A percentile compares a stretch with the other conserved stretches of the same genome.
These are phyloP conservation scores for Yponomeuta cagnagella DNA, from an alignment of 2,888 invertebrate genomes.

Conservation along the genomic window DNA sequence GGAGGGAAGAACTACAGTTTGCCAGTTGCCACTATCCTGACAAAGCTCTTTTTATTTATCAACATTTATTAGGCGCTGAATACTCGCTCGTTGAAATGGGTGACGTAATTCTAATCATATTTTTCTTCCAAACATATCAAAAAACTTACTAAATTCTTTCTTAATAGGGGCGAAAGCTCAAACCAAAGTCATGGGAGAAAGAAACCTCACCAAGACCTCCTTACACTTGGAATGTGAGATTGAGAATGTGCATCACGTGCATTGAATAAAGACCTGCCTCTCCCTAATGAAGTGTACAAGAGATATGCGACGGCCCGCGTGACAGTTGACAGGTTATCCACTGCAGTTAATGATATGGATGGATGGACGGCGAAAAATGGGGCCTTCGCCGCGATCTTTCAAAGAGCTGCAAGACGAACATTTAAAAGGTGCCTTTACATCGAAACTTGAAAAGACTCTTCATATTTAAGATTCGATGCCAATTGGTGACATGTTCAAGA, in stretches of 20 bases:
- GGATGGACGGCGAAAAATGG: slow-evolving; percentile 57
- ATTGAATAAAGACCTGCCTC: slow-evolving; percentile 32
- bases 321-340: slow-evolving; percentile 27
- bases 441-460: background rate
- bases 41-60: too few relatives aligned
- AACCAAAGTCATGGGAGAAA: background rate
- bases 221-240: background rate
- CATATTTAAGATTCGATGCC: background rate
- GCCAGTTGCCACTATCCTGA: too few relatives aligned
- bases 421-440: background rate
- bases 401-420: background rate
- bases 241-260: slow-evolving; percentile 59
- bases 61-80: too few relatives aligned
- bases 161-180: background rate
- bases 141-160: too few relatives aligned
- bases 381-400: background rate
- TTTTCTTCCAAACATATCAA: too few relatives aligned
- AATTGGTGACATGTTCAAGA: too few relatives aligned
- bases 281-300: slow-evolving; percentile 63
- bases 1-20: too few relatives aligned
- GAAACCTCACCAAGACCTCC: background rate
- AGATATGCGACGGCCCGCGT: slow-evolving; percentile 62
- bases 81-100: too few relatives aligned
- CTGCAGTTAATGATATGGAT: slow-evolving; percentile 47
- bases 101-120: too few relatives aligned